Base-by-base conservation (phyloP, 2,888 invertebrate species). In the Pristionchus japonicus region DNA sequence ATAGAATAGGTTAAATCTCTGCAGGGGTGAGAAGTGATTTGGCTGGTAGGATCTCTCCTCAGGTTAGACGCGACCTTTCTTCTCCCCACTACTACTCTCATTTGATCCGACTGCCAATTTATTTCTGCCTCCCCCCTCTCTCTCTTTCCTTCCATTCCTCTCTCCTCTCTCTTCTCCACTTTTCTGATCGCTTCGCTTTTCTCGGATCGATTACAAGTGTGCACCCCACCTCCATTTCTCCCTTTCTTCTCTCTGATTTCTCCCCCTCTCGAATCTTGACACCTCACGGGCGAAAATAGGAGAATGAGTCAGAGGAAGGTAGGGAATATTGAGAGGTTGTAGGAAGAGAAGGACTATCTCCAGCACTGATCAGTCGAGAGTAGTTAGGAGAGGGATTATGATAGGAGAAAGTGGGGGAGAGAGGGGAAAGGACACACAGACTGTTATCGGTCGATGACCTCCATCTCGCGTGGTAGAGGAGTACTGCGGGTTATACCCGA, bases 371-470 rank as follows among this genome's bases (percentile, higher is more conserved):
- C 80, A 34, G n/a, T n/a, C n/a, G n/a, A n/a, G n/a, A n/a, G n/a
- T n/a, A n/a, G n/a, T n/a, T n/a, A 77, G 27, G 6, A n/a, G 49
- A 27, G 20, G 27, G 80, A 80, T 80, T 80, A 80, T 80, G 27
- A 80, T 80, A 27, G 43, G 74, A 74, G 34, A 74, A 74, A 74
- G 74, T 74, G 23, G 43, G 27, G 27, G n/a, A 3, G 31, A 27
- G 15, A n/a, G 13, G 47, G n/a, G 82, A 82, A 47, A 84, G 57
- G 43, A 61, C 37, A n/a, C 47, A 82, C 23, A 84, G 84, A 80
- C 84, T 84, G 52, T 84, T 47, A 84, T 61, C 37, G 61, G 84
- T 37, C 57, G 57, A 34, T 84, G 61, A 37, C 43, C 52, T 84
- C 40, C 27, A 20, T 4, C 27, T 82, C 80, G 31, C 31, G 15